phyloP scores from a whole-genome alignment of 2,888 invertebrate species.

The Eucera pruinosa region DNA sequence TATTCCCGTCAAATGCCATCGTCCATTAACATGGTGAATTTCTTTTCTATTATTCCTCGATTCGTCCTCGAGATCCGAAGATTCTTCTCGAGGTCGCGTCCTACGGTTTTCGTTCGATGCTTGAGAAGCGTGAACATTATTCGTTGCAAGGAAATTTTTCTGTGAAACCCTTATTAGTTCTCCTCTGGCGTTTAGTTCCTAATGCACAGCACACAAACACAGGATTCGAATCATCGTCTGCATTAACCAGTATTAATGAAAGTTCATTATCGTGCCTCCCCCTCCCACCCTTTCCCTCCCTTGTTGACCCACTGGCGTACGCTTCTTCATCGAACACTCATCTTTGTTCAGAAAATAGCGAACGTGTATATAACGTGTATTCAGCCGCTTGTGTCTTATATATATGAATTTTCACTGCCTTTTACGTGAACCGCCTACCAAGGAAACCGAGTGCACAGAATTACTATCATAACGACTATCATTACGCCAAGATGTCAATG shows the following conservation, averaged over 20 bases:
- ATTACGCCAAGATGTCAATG: constrained; percentile 26
- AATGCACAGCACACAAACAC: constrained; percentile 21
- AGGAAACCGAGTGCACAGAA: constrained; percentile 32
- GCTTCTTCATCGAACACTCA: constrained; percentile 13
- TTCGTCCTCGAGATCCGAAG: background rate
- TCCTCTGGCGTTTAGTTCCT: constrained; percentile 57
- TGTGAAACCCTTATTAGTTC: background rate
- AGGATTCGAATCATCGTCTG: constrained; percentile 47
- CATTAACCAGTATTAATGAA: constrained; percentile 50
- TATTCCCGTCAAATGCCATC: constrained; percentile 11
- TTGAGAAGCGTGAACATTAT: background rate
- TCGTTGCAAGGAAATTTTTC: constrained; percentile 4
- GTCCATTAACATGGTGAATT: background rate
- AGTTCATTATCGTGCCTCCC: constrained; percentile 44
- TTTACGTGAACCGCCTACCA: constrained; percentile 53
- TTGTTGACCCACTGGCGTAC: constrained; percentile 42
- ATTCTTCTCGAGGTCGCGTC: background rate
- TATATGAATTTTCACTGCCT: constrained; percentile 41
- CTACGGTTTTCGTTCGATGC: background rate
- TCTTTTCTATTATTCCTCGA: background rate
- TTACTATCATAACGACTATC: constrained; percentile 12
- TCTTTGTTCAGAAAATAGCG: constrained; percentile 19
- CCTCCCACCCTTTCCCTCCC: no score
- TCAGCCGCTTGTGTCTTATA: constrained; percentile 60
- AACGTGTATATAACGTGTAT: constrained; percentile 38